Percentiles rank a stretch among this genome's conserved stretches.
Evolutionary conservation across 2,888 invertebrate genomes (phyloP).

Genomic region (Hecatera dysodea): DNA sequence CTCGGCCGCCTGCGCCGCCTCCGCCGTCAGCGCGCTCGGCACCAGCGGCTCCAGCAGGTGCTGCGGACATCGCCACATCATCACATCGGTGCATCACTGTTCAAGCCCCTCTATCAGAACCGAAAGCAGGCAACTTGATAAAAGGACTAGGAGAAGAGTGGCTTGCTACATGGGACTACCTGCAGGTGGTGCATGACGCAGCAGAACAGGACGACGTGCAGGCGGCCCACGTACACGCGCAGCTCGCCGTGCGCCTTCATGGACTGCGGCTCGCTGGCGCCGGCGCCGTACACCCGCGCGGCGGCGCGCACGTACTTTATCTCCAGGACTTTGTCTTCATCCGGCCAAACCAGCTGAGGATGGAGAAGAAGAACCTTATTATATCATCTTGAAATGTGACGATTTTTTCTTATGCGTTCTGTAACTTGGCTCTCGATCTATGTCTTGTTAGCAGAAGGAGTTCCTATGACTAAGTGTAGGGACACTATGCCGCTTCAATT

Average conservation of each 20-base stretch:
- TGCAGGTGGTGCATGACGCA: slow-evolving; percentile 92
- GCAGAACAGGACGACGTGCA: slow-evolving; percentile 93
- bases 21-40: slow-evolving; percentile 73
- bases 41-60: slow-evolving; percentile 90
- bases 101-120: no score
- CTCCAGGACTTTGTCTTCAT: slow-evolving; percentile 95
- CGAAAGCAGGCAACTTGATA: no score
- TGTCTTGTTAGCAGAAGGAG: no score
- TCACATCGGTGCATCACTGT: neutral
- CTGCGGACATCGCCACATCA: slow-evolving; percentile 20
- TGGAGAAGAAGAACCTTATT: neutral
- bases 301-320: slow-evolving; percentile 94
- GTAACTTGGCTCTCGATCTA: no score
- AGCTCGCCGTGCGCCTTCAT: slow-evolving; percentile 93
- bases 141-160: no score
- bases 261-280: slow-evolving; percentile 74
- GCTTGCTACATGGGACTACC: no score
- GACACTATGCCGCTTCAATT: no score
- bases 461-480: no score
- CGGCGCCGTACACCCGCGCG: slow-evolving; percentile 88
- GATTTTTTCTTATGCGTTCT: no score
- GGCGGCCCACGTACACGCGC: slow-evolving; percentile 92
- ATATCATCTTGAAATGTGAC: no score
- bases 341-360: slow-evolving; percentile 93
- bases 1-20: slow-evolving; percentile 81